These are phyloP conservation scores for Propithecus coquereli DNA, from an alignment of 2,113 vertebrate genomes.

Conservation along the genomic window DNA sequence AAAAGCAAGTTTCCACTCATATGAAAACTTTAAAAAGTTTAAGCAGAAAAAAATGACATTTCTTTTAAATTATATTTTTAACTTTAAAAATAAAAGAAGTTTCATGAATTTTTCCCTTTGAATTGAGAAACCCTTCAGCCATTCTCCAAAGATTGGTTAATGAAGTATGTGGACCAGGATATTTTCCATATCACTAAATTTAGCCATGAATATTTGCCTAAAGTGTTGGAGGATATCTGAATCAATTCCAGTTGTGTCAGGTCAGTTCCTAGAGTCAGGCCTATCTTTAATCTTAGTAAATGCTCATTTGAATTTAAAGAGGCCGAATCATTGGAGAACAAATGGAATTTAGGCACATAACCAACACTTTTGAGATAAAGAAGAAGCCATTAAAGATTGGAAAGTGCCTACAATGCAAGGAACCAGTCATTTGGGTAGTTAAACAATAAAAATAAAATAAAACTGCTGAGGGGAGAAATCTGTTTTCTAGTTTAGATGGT, in stretches of 20 bases:
- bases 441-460: neutral
- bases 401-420: neutral
- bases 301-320: neutral
- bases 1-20: neutral
- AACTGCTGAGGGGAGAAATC: neutral
- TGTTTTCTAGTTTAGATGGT: neutral
- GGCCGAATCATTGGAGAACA: neutral
- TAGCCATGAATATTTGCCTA: neutral
- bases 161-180: neutral
- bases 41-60: constrained; percentile 10
- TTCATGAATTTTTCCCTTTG: neutral
- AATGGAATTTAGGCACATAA: neutral
- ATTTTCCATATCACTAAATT: neutral
- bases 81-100: neutral
- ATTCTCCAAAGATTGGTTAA: constrained; percentile 13
- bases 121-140: constrained; percentile 6
- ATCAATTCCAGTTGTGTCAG: neutral
- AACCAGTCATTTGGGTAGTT: neutral
- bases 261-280: neutral
- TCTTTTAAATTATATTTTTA: constrained; percentile 15
- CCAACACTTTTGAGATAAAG: neutral
- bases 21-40: neutral
- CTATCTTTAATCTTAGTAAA: neutral
- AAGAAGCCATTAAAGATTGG: neutral
- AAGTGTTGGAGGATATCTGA: neutral